Evolutionary conservation across 2,888 invertebrate genomes (phyloP).

Genomic region (Xestia xanthographa): DNA sequence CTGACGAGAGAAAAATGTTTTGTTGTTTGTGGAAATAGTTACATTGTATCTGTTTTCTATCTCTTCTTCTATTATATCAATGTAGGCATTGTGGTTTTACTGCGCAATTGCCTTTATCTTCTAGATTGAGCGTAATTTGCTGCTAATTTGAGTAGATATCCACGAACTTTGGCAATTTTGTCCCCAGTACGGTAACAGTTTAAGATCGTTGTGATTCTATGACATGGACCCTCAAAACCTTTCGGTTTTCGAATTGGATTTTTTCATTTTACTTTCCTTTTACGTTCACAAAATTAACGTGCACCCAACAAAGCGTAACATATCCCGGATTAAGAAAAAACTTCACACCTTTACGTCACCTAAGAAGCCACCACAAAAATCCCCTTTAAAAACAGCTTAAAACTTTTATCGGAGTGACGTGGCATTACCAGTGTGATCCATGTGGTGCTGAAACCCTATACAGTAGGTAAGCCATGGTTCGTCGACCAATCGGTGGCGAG

Average conservation of each 20-base stretch:
- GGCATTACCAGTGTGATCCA: conserved; percentile 72
- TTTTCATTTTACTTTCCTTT: background rate
- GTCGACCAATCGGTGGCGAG: conserved; percentile 77
- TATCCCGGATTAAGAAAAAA: conserved; percentile 54
- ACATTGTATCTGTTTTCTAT: conserved; percentile 18
- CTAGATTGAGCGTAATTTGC: background rate
- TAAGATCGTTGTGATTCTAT: background rate
- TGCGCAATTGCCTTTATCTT: background rate
- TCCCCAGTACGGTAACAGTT: too few relatives aligned
- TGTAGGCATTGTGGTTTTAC: background rate
- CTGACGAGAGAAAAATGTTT: conserved; percentile 74
- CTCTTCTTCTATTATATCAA: background rate
- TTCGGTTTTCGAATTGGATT: background rate
- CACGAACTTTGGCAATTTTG: background rate
- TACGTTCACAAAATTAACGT: conserved; percentile 3
- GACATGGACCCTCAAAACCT: background rate
- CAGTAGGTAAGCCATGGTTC: conserved; percentile 73
- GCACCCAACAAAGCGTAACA: conserved; percentile 33
- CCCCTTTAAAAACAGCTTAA: conserved; percentile 68
- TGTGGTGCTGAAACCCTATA: conserved; percentile 79
- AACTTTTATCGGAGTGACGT: conserved; percentile 66
- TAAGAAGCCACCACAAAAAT: conserved; percentile 64
- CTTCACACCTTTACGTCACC: conserved; percentile 62
- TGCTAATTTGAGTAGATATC: background rate
- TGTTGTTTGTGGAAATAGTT: conserved; percentile 11